Percentiles rank a stretch among this genome's conserved stretches.
Conservation (phyloP, 2,797 vertebrate species). For the Etheostoma nigrum region DNA sequence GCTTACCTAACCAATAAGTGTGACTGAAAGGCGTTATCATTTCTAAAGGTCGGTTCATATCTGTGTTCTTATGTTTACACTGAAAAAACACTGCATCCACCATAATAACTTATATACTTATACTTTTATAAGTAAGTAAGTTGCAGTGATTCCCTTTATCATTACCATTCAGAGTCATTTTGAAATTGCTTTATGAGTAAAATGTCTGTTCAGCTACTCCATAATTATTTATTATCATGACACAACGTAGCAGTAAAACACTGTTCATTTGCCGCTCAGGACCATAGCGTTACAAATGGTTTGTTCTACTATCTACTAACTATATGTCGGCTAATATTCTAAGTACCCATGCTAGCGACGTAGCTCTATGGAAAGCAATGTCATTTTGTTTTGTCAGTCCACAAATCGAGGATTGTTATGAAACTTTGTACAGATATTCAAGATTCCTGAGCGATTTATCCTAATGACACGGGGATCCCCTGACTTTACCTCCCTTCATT, state of each 20-base stretch:
- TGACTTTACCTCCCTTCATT: background rate
- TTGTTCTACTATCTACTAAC: too few relatives aligned
- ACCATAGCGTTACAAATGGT: too few relatives aligned
- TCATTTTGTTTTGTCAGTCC: background rate
- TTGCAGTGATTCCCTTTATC: background rate
- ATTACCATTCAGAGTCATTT: background rate
- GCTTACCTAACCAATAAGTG: background rate
- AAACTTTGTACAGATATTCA: too few relatives aligned
- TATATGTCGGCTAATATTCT: too few relatives aligned
- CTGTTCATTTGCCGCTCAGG: background rate
- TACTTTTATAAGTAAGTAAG: background rate
- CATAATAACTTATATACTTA: background rate
- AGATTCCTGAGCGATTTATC: too few relatives aligned
- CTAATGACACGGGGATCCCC: too few relatives aligned
- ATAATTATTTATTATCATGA: background rate
- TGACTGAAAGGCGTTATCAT: too few relatives aligned
- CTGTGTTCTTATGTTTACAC: background rate
- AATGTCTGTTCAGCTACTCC: background rate
- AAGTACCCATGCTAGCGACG: too few relatives aligned
- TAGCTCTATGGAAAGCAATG: too few relatives aligned
- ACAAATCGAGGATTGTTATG: too few relatives aligned
- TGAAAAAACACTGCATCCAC: background rate
- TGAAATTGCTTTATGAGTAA: background rate
- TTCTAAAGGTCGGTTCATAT: background rate
- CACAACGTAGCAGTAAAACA: background rate